A percentile compares a stretch with the other conserved stretches of the same genome.
Conservation (phyloP, 1,140 invertebrate species). For the Paramacrobiotus metropolitanus region DNA sequence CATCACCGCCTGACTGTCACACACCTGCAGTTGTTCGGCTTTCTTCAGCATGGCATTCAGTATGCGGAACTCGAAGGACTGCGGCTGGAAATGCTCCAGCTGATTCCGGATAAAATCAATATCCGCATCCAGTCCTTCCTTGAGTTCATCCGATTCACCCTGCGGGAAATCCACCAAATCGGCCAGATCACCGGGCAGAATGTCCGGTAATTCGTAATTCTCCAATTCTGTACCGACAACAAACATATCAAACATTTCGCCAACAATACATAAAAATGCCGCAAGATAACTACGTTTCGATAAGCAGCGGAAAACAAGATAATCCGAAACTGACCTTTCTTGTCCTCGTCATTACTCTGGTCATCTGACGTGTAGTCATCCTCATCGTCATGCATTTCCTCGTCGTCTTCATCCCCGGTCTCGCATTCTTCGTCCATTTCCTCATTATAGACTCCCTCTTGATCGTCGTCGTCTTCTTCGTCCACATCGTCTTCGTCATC, state of each 20-base stretch:
- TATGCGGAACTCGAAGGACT: conserved; percentile 3
- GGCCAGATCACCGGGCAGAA: background rate
- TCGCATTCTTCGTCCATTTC: conserved; percentile 5
- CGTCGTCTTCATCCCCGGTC: conserved; percentile 1
- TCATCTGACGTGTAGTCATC: conserved; percentile 8
- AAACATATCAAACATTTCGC: no score
- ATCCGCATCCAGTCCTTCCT: background rate
- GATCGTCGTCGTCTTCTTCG: conserved; percentile 8
- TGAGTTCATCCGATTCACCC: background rate
- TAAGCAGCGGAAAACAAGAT: background rate
- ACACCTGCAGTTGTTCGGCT: background rate
- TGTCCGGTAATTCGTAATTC: background rate
- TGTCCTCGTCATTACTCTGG: background rate
- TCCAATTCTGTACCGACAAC: background rate
- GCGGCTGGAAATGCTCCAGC: background rate
- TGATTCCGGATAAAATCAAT: conserved; percentile 1
- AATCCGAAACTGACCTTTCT: no score
- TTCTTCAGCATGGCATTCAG: background rate
- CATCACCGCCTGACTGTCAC: background rate
- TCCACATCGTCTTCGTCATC: conserved; percentile 9
- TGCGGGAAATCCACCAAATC: background rate
- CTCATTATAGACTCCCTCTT: conserved; percentile 7
- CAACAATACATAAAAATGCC: no score
- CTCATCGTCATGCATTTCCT: conserved; percentile 8
- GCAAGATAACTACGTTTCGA: no score